phyloP scores from a whole-genome alignment of 2,797 vertebrate genomes.

The Euthynnus affinis region DNA sequence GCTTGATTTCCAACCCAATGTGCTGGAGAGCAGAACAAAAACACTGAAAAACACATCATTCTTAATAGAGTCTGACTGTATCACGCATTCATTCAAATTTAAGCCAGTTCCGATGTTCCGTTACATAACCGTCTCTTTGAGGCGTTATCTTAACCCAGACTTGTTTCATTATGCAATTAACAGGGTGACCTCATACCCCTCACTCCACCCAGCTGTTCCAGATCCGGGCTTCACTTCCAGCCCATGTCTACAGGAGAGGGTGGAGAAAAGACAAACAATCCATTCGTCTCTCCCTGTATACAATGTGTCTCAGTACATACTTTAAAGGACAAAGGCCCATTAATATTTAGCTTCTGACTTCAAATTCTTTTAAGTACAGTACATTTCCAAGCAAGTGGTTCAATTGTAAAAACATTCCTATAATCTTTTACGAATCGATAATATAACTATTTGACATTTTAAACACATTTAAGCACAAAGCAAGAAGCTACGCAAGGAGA shows the following conservation, averaged over 20 bases:
- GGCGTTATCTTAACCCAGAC: slow-evolving; percentile 71
- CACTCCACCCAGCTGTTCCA: slow-evolving; percentile 65
- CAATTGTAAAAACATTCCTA: background rate
- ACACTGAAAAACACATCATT: background rate
- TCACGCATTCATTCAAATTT: slow-evolving; percentile 19
- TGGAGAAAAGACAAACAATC: slow-evolving; percentile 80
- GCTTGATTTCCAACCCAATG: slow-evolving; percentile 9
- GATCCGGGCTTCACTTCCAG: slow-evolving; percentile 65
- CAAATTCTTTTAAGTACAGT: slow-evolving; percentile 27
- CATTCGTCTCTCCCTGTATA: slow-evolving; percentile 51
- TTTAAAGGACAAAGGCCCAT: slow-evolving; percentile 55
- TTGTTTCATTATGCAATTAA: slow-evolving; percentile 77
- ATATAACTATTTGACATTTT: background rate
- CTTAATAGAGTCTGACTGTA: background rate
- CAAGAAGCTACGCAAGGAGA: background rate
- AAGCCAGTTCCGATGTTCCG: slow-evolving; percentile 34
- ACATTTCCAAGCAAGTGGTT: background rate
- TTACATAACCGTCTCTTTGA: slow-evolving; percentile 65
- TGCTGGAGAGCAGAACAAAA: background rate
- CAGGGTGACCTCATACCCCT: slow-evolving; percentile 66
- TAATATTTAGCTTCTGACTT: slow-evolving; percentile 29
- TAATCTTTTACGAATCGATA: background rate
- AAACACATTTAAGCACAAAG: background rate
- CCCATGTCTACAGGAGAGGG: slow-evolving; percentile 71
- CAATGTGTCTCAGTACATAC: slow-evolving; percentile 59